Evolutionary conservation across 2,888 invertebrate genomes (phyloP).

Genomic region (Lucinisca nassula): DNA sequence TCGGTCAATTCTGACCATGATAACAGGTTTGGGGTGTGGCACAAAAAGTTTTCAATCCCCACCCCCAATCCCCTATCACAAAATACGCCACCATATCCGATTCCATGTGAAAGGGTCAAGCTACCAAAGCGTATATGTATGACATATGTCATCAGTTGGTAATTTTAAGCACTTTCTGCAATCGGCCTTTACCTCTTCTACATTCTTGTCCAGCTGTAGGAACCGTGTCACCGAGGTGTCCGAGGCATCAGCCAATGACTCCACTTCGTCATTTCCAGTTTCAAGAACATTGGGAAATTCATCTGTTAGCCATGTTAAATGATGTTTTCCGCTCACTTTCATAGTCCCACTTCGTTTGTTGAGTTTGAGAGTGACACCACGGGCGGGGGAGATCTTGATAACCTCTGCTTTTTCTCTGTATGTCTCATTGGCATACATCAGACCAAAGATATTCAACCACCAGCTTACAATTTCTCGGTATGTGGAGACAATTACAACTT

Average conservation of each 20-base stretch:
- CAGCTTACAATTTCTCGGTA: constrained; percentile 78
- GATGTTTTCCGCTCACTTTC: constrained; percentile 82
- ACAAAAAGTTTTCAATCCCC: too few species aligned
- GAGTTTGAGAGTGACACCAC: constrained; percentile 80
- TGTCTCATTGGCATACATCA: constrained; percentile 79
- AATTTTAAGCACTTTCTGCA: too few species aligned
- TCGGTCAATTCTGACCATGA: too few species aligned
- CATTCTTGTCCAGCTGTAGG: constrained; percentile 83
- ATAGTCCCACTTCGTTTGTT: constrained; percentile 81
- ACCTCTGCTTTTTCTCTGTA: constrained; percentile 81
- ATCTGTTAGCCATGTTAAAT: constrained; percentile 84
- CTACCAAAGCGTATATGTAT: too few species aligned
- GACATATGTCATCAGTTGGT: too few species aligned
- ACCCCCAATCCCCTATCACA: too few species aligned
- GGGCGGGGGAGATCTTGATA: constrained; percentile 80
- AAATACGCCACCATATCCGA: too few species aligned
- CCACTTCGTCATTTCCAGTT: constrained; percentile 81
- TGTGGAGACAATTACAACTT: constrained; percentile 80
- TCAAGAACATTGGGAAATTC: constrained; percentile 83
- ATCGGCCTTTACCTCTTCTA: constrained; percentile 83
- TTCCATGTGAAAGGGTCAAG: too few species aligned
- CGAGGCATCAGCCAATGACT: constrained; percentile 77
- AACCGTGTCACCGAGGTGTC: constrained; percentile 83
- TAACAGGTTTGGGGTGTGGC: too few species aligned
- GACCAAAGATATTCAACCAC: constrained; percentile 82